Conservation (phyloP, 2,888 invertebrate species). For the Heterodera filipjevi region DNA sequence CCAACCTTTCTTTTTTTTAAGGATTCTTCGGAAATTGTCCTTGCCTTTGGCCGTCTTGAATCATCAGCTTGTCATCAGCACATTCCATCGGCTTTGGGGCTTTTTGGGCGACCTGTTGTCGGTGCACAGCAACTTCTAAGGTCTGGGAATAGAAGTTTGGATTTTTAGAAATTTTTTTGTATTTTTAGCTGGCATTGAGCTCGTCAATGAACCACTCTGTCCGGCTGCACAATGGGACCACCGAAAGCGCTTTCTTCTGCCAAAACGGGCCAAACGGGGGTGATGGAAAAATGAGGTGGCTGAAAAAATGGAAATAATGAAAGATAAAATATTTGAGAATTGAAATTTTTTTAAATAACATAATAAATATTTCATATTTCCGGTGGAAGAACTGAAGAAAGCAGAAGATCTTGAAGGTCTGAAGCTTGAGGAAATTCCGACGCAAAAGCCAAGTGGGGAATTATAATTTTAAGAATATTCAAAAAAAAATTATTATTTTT, state of each 20-base stretch:
- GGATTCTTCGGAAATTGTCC: constrained; percentile 30
- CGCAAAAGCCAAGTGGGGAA: constrained; percentile 4
- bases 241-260: background rate
- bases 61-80: constrained; percentile 13
- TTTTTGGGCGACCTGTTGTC: constrained; percentile 88
- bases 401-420: background rate
- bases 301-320: background rate
- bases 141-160: constrained; percentile 28
- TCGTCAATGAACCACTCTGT: constrained; percentile 54
- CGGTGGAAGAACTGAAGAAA: background rate
- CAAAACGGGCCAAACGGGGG: background rate
- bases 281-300: constrained; percentile 10
- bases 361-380: background rate
- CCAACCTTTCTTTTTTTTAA: no score
- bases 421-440: background rate
- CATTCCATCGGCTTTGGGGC: constrained; percentile 69
- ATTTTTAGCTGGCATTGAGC: constrained; percentile 34
- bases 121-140: constrained; percentile 73
- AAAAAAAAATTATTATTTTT: no score
- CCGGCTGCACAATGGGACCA: constrained; percentile 53
- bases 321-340: no score
- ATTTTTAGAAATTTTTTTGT: background rate
- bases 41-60: constrained; percentile 28
- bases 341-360: background rate
- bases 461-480: background rate